Evolutionary conservation across 2,888 invertebrate genomes (phyloP), one percentile per base, ranked within the genome.

Genomic region (Plebejus melissa): DNA sequence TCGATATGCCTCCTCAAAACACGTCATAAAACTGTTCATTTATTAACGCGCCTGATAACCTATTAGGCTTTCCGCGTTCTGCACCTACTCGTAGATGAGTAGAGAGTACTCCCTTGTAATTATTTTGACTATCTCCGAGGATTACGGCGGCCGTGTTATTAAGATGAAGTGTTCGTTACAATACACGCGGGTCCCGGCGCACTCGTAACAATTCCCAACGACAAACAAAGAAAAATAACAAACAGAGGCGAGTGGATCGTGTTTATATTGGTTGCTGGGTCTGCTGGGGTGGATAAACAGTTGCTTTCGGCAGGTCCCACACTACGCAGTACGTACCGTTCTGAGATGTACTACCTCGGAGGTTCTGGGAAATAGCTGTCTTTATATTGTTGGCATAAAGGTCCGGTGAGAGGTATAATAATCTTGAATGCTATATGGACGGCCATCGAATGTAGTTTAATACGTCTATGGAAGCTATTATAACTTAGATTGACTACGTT

Each of bases 161-260:
- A 65, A 36, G 32, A 50, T 72, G 72, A 22, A 72, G 41, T 71
- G n/a, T 65, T 65, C 32, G 65, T 32, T 65, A 36, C 71, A 41
- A 41, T 71, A 71, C 22, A 9, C 22, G 9, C 28, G 22, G 7
- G 46, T 46, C 72, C 54, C 72, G 16, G 72, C 22, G 50, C 32
- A 32, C 72, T 50, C 32, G 50, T 72, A 72, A 32, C 72, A 54
- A 72, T 54, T 81, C 81, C 82, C 78, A 78, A 84, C 80, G 82
- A 81, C 83, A 85, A 86, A 88, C 83, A 87, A 79, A 78, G 81
- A 85, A 86, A 85, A 86, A 87, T 82, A 84, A 88, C 85, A 86
- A 86, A 84, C 83, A 86, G 80, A 83, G 79, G 80, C 79, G 80
- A 85, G 84, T 85, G 82, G 81, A 80, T 65, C 80, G 72, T 72